These are phyloP conservation scores for Magallana gigas DNA, from an alignment of 1,140 invertebrate genomes.

Conservation along the genomic window DNA sequence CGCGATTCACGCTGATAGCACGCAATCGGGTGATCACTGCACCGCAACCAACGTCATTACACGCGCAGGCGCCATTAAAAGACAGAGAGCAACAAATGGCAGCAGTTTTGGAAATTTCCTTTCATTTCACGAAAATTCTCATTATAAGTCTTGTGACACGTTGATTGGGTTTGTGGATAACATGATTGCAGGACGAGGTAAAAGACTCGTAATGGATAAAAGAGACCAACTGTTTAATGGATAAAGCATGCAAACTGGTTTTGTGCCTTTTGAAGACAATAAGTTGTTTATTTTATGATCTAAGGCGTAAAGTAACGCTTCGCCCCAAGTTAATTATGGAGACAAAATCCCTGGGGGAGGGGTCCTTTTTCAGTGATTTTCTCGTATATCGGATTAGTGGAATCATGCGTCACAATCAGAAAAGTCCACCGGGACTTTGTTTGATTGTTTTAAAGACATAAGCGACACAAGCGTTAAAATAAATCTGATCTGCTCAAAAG, in stretches of 20 bases:
- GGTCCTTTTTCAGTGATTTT: too few species aligned
- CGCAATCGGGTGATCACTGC: not conserved
- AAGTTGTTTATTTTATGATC: constrained; percentile 4
- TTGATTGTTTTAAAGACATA: too few species aligned
- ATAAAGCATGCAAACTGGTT: not conserved
- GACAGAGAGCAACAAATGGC: constrained; percentile 13
- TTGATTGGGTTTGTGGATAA: constrained; percentile 15
- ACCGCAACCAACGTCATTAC: constrained; percentile 5
- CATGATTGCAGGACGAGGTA: not conserved
- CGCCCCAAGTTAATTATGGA: not conserved
- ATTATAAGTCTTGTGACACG: not conserved
- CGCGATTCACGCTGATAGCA: not conserved
- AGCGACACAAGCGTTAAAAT: too few species aligned
- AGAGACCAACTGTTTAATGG: not conserved
- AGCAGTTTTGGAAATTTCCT: constrained; percentile 21
- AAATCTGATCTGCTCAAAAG: too few species aligned
- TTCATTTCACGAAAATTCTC: constrained; percentile 7
- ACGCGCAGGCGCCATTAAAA: not conserved
- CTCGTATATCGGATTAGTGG: too few species aligned
- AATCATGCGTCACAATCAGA: not conserved
- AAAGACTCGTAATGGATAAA: not conserved
- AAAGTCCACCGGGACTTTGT: not conserved
- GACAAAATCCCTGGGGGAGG: not conserved
- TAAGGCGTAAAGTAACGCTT: not conserved
- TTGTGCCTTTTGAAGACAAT: not conserved